A percentile compares a stretch with the other conserved stretches of the same genome.
phyloP scores from a whole-genome alignment of 2,888 invertebrate genomes.

The Blastobasis lacticolella region DNA sequence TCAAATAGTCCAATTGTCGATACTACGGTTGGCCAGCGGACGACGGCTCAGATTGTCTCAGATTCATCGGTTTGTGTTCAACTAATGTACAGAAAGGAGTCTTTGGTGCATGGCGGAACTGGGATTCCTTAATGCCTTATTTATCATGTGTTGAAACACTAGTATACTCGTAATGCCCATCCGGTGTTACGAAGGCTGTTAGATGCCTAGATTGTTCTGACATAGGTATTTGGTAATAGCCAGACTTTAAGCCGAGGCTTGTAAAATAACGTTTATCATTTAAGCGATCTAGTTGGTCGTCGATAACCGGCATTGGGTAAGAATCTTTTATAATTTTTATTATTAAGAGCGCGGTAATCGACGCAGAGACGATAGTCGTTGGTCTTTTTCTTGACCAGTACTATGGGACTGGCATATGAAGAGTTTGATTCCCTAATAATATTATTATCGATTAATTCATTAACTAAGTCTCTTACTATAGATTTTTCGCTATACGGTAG shows the following conservation, averaged over 20 bases:
- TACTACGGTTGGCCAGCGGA: too few relatives aligned
- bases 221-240: slow-evolving; percentile 19
- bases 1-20: too few relatives aligned
- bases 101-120: too few relatives aligned
- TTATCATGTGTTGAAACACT: slow-evolving; percentile 6
- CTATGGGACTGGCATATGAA: slow-evolving; percentile 3
- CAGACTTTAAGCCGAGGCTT: slow-evolving; percentile 8
- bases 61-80: too few relatives aligned
- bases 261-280: slow-evolving; percentile 8
- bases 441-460: slow-evolving; percentile 3
- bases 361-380: slow-evolving; percentile 17
- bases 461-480: slow-evolving; percentile 3
- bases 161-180: slow-evolving; percentile 12
- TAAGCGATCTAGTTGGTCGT: slow-evolving; percentile 14
- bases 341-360: slow-evolving; percentile 9
- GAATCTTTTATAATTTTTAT: slow-evolving; percentile 10
- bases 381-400: slow-evolving; percentile 8
- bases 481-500: slow-evolving; percentile 6
- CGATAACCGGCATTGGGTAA: slow-evolving; percentile 13
- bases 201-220: slow-evolving; percentile 12
- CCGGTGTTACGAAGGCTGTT: slow-evolving; percentile 12
- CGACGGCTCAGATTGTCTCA: too few relatives aligned
- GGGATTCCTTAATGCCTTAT: too few relatives aligned
- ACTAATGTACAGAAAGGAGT: too few relatives aligned
- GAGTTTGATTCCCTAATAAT: slow-evolving; percentile 4